A percentile compares a stretch with the other conserved stretches of the same genome.
Conservation (phyloP, 2,888 invertebrate species). For the Oscheius sp. region DNA sequence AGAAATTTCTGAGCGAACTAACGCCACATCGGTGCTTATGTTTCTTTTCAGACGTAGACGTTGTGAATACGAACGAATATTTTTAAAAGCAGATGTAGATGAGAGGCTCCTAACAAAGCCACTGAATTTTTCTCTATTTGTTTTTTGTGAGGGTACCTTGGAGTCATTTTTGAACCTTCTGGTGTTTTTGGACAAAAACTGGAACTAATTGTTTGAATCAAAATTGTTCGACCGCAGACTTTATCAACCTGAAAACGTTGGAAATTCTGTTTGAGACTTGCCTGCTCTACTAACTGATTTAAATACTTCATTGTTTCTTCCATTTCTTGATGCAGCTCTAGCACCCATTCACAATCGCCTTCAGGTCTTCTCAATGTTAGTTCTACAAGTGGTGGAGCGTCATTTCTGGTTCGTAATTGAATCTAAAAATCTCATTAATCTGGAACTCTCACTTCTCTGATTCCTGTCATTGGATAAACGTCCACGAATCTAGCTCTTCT, state of each 20-base stretch:
- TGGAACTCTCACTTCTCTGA: conserved; percentile 11
- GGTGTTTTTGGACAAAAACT: conserved; percentile 14
- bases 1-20: neutral
- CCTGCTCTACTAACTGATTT: conserved; percentile 1
- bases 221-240: neutral
- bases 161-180: neutral
- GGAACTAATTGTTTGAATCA: neutral
- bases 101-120: conserved; percentile 10
- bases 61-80: conserved; percentile 17
- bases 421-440: neutral
- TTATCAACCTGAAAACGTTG: conserved; percentile 1
- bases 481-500: conserved; percentile 24
- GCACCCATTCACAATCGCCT: conserved; percentile 10
- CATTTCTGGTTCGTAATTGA: neutral
- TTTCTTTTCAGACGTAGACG: conserved; percentile 6
- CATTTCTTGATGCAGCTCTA: neutral
- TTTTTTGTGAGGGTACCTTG: neutral
- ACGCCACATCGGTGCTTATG: neutral
- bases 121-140: neutral
- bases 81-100: conserved; percentile 13
- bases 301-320: conserved; percentile 20
- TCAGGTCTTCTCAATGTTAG: neutral
- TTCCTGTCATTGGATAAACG: conserved; percentile 22
- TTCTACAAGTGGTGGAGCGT: neutral
- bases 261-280: neutral